Conservation (phyloP, 2,888 invertebrate genomes). For the Scaptomyza flava region DNA sequence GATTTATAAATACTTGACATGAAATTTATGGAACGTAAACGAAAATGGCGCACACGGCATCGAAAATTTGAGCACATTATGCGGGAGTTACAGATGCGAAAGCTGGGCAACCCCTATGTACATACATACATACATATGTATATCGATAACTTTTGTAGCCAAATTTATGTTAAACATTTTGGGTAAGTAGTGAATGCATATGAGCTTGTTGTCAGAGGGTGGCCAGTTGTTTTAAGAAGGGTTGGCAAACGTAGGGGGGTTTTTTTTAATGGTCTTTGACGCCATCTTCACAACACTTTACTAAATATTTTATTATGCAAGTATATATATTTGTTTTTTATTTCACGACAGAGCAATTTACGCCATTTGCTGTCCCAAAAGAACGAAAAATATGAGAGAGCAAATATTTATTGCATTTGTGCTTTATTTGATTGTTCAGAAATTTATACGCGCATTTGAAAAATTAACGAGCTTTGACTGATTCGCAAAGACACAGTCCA, state of each 20-base stretch:
- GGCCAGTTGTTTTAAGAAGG: conserved; percentile 38
- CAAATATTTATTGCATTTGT: conserved; percentile 25
- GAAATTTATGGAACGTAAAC: conserved; percentile 74
- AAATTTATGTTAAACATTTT: conserved; percentile 26
- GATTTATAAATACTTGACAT: conserved; percentile 76
- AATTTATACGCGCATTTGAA: conserved; percentile 67
- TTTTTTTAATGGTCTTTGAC: background rate
- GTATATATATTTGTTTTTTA: background rate
- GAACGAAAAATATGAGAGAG: conserved; percentile 13
- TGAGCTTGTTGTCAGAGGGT: conserved; percentile 34
- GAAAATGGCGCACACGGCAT: conserved; percentile 60
- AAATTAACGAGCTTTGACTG: conserved; percentile 81
- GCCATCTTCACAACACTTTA: conserved; percentile 36
- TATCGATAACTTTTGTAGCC: conserved; percentile 14
- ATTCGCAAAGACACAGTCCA: conserved; percentile 43
- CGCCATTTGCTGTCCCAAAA: conserved; percentile 24
- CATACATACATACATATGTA: background rate
- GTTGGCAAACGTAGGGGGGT: conserved; percentile 27
- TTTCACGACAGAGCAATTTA: conserved; percentile 23
- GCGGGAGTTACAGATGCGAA: conserved; percentile 26
- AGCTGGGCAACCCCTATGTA: conserved; percentile 27
- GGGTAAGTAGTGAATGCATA: conserved; percentile 33
- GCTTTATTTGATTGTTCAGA: conserved; percentile 53
- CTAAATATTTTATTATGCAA: conserved; percentile 17
- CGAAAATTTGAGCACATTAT: conserved; percentile 24